Conservation (phyloP, 2,113 vertebrate genomes). For the Bettongia penicillata region DNA sequence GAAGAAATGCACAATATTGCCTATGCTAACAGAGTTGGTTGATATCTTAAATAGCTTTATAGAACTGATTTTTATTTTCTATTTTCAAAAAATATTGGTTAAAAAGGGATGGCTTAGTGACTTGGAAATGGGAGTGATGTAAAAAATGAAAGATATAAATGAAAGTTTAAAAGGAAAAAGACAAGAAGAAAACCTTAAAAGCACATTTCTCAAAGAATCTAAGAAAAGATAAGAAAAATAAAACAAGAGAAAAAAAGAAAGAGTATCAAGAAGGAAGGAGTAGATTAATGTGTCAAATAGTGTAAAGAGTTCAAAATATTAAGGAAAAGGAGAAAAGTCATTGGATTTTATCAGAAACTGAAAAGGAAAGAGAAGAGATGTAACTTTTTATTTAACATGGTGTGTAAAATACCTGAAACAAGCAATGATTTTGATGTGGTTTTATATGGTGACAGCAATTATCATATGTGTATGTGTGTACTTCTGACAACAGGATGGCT, state of each 20-base stretch:
- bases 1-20: not conserved
- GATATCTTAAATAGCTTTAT: not conserved
- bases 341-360: not conserved
- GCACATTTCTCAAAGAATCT: not conserved
- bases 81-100: not conserved
- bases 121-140: not conserved
- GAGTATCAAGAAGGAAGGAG: not conserved
- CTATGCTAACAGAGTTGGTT: not conserved
- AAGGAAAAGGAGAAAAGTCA: not conserved
- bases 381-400: not conserved
- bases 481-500: not conserved
- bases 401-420: not conserved
- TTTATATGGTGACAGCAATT: not conserved
- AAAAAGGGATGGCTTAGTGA: not conserved
- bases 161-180: not conserved
- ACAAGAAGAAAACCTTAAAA: not conserved
- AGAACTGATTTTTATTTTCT: not conserved
- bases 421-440: not conserved
- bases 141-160: not conserved
- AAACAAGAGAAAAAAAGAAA: not conserved
- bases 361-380: not conserved
- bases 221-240: no score
- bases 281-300: not conserved
- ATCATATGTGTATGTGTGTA: not conserved
- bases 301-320: not conserved